Evolutionary conservation across 1,140 invertebrate genomes (phyloP), one percentile per base, ranked within the genome.

Genomic region (Teleogryllus occipitalis): DNA sequence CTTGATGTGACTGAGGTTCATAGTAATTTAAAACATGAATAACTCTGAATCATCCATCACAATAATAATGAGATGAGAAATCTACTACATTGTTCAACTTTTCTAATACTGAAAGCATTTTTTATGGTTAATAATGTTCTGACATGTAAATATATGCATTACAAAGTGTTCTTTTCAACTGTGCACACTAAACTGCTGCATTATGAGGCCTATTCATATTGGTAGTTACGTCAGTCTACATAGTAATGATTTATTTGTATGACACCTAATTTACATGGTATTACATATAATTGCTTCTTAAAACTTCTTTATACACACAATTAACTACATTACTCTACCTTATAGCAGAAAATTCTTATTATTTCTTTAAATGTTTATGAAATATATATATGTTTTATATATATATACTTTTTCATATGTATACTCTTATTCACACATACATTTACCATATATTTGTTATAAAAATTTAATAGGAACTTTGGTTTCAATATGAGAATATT

Each of bases 401-500:
- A 77, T 78, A 49, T 78, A 54, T 21, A 76, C 15, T 46, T 77
- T 49, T 65, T 73, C n/a, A 72, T 78, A 73, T 47, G 22, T n/a
- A 46, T 74, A 27, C 65, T 78, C 78, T 78, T 78, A 78, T 75
- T 75, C 46, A 78, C 65, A 78, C 47, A 49, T 78, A 78, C 78
- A 78, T 78, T 39, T 74, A 78, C 46, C 72, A 14, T 21, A 27
- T 80, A 77, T 80, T 77, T 48, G 22, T 80, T 77, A 80, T 80
- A 80, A 81, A 81, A 81, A 81, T 72, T 81, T 65, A 75, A 78
- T 81, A 81, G 80, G 80, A 81, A 81, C 80, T 81, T 81, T 81
- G 77, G 80, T 81, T 81, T 81, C 80, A 76, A 79, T 81, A 27
- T 75, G 77, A 79, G 73, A 75, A 79, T 81, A 79, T 79, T 27